Conservation (phyloP, 2,113 vertebrate species). For the Nothocercus nigrocapillus region DNA sequence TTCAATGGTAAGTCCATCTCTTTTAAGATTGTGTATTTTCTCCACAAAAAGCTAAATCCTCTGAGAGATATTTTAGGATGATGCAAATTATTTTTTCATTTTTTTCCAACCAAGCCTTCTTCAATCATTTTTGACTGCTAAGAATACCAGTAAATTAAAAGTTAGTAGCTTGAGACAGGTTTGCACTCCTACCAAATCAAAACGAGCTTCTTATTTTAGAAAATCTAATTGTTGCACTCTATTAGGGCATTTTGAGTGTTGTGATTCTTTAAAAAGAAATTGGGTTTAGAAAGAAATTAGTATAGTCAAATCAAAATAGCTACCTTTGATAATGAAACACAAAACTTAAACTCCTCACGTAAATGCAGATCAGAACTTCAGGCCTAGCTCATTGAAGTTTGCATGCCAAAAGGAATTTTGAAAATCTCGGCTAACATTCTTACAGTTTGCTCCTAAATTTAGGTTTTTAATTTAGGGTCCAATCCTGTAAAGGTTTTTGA, state of each 20-base stretch:
- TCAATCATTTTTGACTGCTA: constrained; percentile 30
- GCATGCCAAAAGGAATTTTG: not conserved
- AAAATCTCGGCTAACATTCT: not conserved
- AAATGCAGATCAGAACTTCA: not conserved
- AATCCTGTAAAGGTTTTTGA: not conserved
- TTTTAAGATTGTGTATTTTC: not conserved
- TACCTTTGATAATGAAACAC: not conserved
- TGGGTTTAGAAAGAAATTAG: not conserved
- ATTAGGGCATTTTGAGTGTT: not conserved
- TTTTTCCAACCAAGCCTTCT: not conserved
- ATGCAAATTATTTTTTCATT: not conserved
- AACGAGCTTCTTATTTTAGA: constrained; percentile 3
- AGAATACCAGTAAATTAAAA: constrained; percentile 38
- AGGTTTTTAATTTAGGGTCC: not conserved
- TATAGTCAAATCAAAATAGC: not conserved
- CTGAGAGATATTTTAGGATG: not conserved
- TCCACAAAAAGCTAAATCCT: not conserved
- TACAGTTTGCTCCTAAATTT: not conserved
- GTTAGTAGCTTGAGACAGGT: constrained; percentile 27
- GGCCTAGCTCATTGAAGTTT: not conserved
- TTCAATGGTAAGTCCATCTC: not conserved
- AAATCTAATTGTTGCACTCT: not conserved
- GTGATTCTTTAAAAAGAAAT: not conserved
- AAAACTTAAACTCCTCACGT: not conserved
- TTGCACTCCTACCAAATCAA: constrained; percentile 24